A percentile compares a stretch with the other conserved stretches of the same genome.
phyloP scores from a whole-genome alignment of 2,888 invertebrate species.

The Apodemia mormo region DNA sequence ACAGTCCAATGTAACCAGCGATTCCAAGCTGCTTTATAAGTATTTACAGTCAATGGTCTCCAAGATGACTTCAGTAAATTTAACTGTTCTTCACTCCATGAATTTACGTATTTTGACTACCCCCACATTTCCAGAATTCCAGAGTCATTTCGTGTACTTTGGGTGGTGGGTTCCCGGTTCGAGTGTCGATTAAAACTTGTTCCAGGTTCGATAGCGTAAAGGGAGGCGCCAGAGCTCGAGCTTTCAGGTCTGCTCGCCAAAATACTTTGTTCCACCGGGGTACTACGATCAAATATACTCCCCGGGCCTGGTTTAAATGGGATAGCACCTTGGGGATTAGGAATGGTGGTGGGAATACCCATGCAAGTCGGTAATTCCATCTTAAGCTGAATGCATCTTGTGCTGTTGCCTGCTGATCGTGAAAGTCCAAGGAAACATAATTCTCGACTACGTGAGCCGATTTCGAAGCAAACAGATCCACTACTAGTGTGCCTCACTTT shows the following conservation, averaged over 20 bases:
- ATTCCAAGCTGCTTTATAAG: constrained; percentile 38
- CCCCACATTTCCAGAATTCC: constrained; percentile 38
- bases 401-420: constrained; percentile 31
- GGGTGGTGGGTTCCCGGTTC: too few relatives aligned
- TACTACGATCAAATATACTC: constrained; percentile 32
- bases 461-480: constrained; percentile 29
- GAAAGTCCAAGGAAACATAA: constrained; percentile 30
- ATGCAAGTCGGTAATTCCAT: constrained; percentile 36
- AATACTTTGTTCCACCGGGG: constrained; percentile 39
- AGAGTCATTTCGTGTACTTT: constrained; percentile 18
- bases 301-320: constrained; percentile 34
- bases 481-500: constrained; percentile 22
- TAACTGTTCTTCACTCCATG: constrained; percentile 28
- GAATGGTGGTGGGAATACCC: constrained; percentile 36
- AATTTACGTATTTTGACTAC: constrained; percentile 29
- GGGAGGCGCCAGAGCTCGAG: constrained; percentile 38
- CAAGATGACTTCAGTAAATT: constrained; percentile 29
- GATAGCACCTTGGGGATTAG: constrained; percentile 28
- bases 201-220: constrained; percentile 29
- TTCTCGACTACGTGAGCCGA: constrained; percentile 21
- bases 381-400: constrained; percentile 31
- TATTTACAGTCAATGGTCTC: constrained; percentile 32
- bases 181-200: too few relatives aligned
- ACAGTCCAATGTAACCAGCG: constrained; percentile 36
- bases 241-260: constrained; percentile 30